A percentile compares a stretch with the other conserved stretches of the same genome.
These are phyloP conservation scores for Emydura subglobosa DNA, from an alignment of 2,113 vertebrate species.

Conservation along the genomic window DNA sequence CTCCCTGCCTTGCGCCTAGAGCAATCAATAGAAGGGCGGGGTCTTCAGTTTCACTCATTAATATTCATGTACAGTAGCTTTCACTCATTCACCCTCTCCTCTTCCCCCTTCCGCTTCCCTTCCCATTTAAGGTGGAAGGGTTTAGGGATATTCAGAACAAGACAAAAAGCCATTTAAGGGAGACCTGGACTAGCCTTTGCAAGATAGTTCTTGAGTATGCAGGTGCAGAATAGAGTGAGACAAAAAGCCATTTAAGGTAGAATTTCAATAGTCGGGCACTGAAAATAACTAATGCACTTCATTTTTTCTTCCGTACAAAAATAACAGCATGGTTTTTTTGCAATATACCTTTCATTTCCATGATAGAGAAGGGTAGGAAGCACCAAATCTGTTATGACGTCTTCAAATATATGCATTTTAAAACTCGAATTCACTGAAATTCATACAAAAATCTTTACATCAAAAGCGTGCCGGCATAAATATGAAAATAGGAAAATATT, in stretches of 20 bases:
- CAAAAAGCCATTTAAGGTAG: background rate
- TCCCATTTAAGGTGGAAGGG: background rate
- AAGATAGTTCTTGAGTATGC: accelerated
- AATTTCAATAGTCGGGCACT: background rate
- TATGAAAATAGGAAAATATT: background rate
- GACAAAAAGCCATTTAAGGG: background rate
- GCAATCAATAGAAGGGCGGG: background rate
- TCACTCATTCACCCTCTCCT: background rate
- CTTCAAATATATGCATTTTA: background rate
- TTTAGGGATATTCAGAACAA: background rate
- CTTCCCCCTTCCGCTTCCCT: background rate
- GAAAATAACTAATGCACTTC: background rate
- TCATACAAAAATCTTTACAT: background rate
- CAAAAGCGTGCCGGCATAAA: background rate
- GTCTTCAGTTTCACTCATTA: background rate
- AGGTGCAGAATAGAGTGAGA: background rate
- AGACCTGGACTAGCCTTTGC: background rate
- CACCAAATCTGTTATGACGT: background rate
- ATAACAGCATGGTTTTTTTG: background rate
- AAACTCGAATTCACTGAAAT: background rate
- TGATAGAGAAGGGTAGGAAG: background rate
- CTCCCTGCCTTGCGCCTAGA: background rate
- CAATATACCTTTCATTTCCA: background rate
- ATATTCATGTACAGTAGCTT: background rate
- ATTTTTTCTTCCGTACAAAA: background rate